Conservation (phyloP, 1,140 invertebrate species). For the Aphis craccivora region DNA sequence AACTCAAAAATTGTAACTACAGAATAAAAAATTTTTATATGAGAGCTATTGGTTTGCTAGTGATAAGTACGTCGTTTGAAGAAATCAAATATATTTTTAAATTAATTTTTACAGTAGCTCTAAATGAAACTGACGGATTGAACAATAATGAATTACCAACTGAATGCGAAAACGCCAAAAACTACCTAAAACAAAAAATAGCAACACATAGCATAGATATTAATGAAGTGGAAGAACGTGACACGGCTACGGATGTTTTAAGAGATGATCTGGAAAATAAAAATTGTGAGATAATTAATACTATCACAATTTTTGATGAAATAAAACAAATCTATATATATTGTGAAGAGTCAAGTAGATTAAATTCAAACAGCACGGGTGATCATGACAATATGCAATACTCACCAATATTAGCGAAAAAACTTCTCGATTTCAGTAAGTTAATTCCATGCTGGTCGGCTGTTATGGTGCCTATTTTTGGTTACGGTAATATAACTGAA, state of each 20-base stretch:
- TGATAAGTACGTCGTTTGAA: not conserved
- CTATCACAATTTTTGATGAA: not conserved
- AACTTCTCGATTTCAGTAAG: slow-evolving; percentile 3
- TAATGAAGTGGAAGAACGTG: too few relatives aligned
- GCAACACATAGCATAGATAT: too few relatives aligned
- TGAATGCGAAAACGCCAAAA: not conserved
- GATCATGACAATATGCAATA: slow-evolving; percentile 24
- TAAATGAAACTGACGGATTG: not conserved
- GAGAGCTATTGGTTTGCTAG: not conserved
- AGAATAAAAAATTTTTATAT: slow-evolving; percentile 10
- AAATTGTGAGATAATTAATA: not conserved
- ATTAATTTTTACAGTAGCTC: not conserved
- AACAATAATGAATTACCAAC: not conserved
- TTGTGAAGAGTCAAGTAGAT: not conserved
- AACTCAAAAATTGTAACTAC: not conserved
- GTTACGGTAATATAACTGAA: slow-evolving; percentile 13
- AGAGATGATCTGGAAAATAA: not conserved
- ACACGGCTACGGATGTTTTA: too few relatives aligned
- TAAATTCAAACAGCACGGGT: not conserved
- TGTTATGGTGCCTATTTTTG: slow-evolving; percentile 14
- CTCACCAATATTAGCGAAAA: not conserved
- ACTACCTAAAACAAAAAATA: too few relatives aligned
- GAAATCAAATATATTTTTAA: not conserved
- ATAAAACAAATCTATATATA: not conserved
- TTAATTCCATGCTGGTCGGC: slow-evolving; percentile 24